phyloP scores from a whole-genome alignment of 2,888 invertebrate genomes.

The Dichetophora obliterata region DNA sequence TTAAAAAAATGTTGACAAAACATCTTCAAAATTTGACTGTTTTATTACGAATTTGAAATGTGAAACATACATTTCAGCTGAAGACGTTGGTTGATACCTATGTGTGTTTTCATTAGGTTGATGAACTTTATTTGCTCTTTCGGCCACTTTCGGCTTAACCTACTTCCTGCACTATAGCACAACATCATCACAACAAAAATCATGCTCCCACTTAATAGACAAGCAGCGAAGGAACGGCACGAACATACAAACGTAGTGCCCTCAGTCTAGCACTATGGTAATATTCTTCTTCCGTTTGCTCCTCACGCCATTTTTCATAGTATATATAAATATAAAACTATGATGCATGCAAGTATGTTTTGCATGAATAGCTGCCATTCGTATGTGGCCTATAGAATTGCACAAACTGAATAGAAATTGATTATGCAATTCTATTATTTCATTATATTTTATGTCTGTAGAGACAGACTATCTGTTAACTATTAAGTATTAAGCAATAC shows the following conservation, averaged over 20 bases:
- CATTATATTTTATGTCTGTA: background rate
- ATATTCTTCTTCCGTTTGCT: slow-evolving; percentile 32
- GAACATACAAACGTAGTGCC: background rate
- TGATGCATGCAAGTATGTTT: background rate
- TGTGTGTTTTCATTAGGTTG: slow-evolving; percentile 4
- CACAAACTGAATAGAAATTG: slow-evolving; percentile 17
- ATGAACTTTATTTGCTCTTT: slow-evolving; percentile 19
- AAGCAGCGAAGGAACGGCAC: background rate
- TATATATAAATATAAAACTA: background rate
- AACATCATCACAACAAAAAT: slow-evolving; percentile 6
- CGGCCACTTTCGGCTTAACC: slow-evolving; percentile 7
- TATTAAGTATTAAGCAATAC: background rate
- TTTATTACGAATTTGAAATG: too few species aligned
- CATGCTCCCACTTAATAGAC: background rate
- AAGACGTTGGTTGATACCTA: background rate
- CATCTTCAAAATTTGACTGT: too few species aligned
- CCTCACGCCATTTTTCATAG: background rate
- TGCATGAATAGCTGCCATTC: slow-evolving; percentile 7
- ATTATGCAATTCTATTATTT: background rate
- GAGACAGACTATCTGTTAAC: background rate
- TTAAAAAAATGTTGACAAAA: too few species aligned
- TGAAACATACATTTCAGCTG: too few species aligned
- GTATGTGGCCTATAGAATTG: background rate
- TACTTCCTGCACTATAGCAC: background rate
- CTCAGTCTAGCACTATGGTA: background rate